Evolutionary conservation across 1,140 invertebrate genomes (phyloP).

Genomic region (Thaumetopoea pityocampa): DNA sequence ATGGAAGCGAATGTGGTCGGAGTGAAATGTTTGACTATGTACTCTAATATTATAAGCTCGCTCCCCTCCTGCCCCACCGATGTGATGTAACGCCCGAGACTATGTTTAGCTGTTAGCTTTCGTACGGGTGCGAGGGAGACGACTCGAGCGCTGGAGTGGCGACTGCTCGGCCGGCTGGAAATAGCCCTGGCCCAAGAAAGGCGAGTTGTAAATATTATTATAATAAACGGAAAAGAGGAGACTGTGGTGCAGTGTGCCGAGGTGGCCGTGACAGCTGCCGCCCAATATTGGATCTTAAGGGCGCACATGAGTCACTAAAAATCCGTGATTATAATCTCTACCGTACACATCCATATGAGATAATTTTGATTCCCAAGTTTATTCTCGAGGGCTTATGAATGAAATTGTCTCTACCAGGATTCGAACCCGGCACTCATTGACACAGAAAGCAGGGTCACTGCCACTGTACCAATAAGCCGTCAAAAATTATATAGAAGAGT

Average conservation of each 20-base stretch:
- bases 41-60: conserved; percentile 75
- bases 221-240: conserved; percentile 72
- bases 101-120: conserved; percentile 59
- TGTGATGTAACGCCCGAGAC: conserved; percentile 65
- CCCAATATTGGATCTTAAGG: conserved; percentile 29
- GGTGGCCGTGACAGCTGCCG: conserved; percentile 45
- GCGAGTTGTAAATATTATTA: conserved; percentile 74
- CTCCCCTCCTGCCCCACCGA: conserved; percentile 67
- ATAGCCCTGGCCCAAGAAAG: conserved; percentile 77
- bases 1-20: conserved; percentile 61
- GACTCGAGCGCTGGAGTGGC: conserved; percentile 45
- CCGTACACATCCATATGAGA: too few relatives aligned
- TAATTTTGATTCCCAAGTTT: too few relatives aligned
- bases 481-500: too few relatives aligned
- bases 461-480: too few relatives aligned
- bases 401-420: too few relatives aligned
- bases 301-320: conserved; percentile 21
- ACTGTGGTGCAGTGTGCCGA: conserved; percentile 75
- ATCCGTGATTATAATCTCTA: too few relatives aligned
- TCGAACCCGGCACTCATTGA: too few relatives aligned
- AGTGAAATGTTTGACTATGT: conserved; percentile 72
- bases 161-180: conserved; percentile 65
- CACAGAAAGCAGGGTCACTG: too few relatives aligned
- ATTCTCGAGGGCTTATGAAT: too few relatives aligned
- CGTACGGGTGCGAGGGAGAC: conserved; percentile 45